Percentiles rank a stretch among this genome's conserved stretches.
phyloP scores from a whole-genome alignment of 1,140 invertebrate genomes.

The Chironomus tepperi region DNA sequence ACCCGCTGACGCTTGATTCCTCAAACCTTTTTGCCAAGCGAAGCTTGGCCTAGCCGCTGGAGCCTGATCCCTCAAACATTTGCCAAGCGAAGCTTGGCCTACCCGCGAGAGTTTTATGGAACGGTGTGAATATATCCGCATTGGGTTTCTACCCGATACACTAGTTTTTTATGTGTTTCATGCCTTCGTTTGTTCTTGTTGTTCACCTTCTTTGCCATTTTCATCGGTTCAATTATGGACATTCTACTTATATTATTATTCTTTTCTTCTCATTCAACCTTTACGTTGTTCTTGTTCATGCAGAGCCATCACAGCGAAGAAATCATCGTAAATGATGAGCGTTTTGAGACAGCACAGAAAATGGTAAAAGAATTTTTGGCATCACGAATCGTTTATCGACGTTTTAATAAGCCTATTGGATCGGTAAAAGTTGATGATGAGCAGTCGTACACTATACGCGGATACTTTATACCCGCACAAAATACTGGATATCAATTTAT shows the following conservation, averaged over 20 bases:
- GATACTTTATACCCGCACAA: conserved; percentile 23
- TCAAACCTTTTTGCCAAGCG: too few relatives aligned
- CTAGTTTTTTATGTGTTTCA: background rate
- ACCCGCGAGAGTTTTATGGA: too few relatives aligned
- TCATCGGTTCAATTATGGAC: too few relatives aligned
- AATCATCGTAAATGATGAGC: background rate
- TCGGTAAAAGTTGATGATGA: background rate
- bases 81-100: too few relatives aligned
- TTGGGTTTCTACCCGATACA: too few relatives aligned
- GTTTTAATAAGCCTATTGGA: conserved; percentile 22
- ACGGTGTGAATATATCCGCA: too few relatives aligned
- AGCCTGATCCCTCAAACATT: too few relatives aligned
- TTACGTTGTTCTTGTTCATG: background rate
- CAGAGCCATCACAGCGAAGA: conserved; percentile 23
- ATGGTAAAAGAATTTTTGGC: conserved; percentile 23
- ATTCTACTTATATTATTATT: background rate
- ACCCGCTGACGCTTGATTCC: too few relatives aligned
- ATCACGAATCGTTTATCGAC: conserved; percentile 26
- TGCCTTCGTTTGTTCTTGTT: background rate
- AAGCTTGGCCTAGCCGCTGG: too few relatives aligned
- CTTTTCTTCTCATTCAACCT: background rate
- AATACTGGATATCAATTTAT: conserved; percentile 25
- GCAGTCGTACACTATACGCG: conserved; percentile 25
- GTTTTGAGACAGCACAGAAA: background rate
- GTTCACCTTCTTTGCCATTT: background rate